These are phyloP conservation scores for Physeter macrocephalus DNA, from an alignment of 2,113 vertebrate species.

Conservation along the genomic window DNA sequence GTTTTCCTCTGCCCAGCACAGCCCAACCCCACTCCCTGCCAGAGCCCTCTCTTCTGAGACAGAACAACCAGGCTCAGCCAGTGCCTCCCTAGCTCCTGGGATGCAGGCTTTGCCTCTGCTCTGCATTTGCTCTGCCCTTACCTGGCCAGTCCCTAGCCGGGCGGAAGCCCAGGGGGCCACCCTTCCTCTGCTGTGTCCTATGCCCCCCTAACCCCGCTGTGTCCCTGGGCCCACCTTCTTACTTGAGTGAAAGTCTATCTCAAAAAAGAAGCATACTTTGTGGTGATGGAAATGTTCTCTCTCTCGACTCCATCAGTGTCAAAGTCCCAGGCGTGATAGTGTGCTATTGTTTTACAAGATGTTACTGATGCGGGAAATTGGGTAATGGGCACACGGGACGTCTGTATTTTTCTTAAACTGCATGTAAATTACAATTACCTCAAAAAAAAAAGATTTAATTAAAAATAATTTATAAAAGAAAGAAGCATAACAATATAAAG, in stretches of 20 bases:
- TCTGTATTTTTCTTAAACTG: background rate
- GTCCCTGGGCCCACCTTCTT: background rate
- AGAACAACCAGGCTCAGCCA: background rate
- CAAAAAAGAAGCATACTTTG: background rate
- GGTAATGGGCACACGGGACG: background rate
- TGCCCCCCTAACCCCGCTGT: background rate
- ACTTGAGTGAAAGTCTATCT: background rate
- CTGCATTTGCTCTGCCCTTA: background rate
- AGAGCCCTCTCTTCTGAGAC: background rate
- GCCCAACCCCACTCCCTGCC: background rate
- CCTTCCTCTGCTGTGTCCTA: background rate
- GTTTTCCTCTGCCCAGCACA: background rate
- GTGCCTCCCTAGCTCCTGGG: background rate
- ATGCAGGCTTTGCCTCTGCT: background rate
- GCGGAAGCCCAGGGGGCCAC: background rate
- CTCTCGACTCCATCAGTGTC: too few relatives aligned
- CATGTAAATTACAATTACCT: background rate
- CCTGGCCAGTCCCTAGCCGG: too few relatives aligned
- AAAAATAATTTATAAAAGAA: background rate
- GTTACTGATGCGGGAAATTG: too few relatives aligned
- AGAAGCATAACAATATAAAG: background rate
- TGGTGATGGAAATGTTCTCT: background rate
- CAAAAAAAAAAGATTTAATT: background rate
- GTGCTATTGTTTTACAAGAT: background rate
- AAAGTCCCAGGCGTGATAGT: rapidly evolving